A percentile compares a stretch with the other conserved stretches of the same genome.
Evolutionary conservation across 2,888 invertebrate species (phyloP).

Genomic region (Notocelia uddmanniana): DNA sequence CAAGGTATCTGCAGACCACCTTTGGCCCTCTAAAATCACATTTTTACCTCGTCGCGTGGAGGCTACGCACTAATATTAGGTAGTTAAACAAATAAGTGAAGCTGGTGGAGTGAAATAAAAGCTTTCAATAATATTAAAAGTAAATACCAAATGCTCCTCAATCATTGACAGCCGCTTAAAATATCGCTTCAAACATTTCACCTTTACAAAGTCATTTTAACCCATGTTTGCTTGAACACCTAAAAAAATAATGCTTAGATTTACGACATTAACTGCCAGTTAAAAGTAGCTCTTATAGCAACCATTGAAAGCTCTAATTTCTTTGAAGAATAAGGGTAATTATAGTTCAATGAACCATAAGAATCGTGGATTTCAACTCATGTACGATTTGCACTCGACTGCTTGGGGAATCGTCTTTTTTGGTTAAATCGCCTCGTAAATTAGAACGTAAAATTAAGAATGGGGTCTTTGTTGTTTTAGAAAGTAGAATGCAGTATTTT

Average conservation of each 20-base stretch:
- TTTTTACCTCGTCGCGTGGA: too few species aligned
- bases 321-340: constrained; percentile 1
- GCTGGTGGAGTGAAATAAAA: neutral
- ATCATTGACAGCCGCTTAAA: neutral
- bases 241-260: neutral
- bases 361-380: constrained; percentile 9
- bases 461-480: neutral
- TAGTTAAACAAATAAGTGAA: neutral
- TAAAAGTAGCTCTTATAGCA: neutral
- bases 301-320: neutral
- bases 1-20: too few species aligned
- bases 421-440: neutral
- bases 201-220: neutral
- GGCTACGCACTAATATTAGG: neutral
- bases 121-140: neutral
- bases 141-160: neutral
- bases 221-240: constrained; percentile 1
- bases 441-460: constrained; percentile 1
- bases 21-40: too few species aligned
- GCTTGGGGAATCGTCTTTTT: constrained; percentile 2
- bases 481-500: neutral
- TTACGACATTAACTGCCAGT: neutral
- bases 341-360: constrained; percentile 1
- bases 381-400: neutral
- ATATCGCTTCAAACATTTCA: neutral